Conservation (phyloP, 2,888 invertebrate species). For the Drosophila ochracea region DNA sequence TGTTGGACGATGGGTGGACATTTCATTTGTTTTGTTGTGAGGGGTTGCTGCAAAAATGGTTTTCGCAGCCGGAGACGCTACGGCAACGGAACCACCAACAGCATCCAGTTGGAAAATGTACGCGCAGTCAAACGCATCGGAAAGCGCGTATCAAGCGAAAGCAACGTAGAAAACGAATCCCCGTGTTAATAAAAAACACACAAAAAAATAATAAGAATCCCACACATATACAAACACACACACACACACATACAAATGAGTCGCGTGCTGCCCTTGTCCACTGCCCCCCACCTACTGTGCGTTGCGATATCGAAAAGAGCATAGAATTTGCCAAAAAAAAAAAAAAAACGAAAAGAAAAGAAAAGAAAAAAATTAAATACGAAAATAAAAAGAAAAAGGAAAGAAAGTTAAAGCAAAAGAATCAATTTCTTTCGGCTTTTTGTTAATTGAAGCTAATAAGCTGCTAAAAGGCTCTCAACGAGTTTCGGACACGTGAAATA, state of each 20-base stretch:
- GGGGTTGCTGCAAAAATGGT: constrained; percentile 60
- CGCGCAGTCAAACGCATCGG: constrained; percentile 76
- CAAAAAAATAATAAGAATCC: constrained; percentile 11
- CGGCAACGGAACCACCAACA: constrained; percentile 59
- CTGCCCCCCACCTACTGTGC: constrained; percentile 51
- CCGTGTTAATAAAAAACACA: constrained; percentile 63
- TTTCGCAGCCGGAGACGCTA: constrained; percentile 47
- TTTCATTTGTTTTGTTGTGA: constrained; percentile 23
- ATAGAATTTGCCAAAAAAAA: constrained; percentile 51
- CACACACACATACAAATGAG: constrained; percentile 42
- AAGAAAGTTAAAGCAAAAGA: constrained; percentile 12
- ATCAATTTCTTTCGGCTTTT: constrained; percentile 37
- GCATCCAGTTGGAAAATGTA: constrained; percentile 84
- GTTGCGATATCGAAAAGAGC: constrained; percentile 61
- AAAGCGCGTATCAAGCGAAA: constrained; percentile 63
- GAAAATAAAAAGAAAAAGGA: constrained; percentile 7
- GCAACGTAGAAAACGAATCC: constrained; percentile 27
- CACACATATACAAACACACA: constrained; percentile 2
- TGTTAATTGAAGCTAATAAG: constrained; percentile 45
- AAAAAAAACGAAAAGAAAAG: not conserved
- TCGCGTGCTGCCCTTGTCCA: constrained; percentile 64
- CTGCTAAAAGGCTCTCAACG: not conserved
- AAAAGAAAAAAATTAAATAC: constrained; percentile 13
- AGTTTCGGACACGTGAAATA: constrained; percentile 28
- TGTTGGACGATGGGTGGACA: constrained; percentile 1